Evolutionary conservation across 1,140 invertebrate genomes (phyloP), one percentile per base, ranked within the genome.

Genomic region (Megalopta genalis): DNA sequence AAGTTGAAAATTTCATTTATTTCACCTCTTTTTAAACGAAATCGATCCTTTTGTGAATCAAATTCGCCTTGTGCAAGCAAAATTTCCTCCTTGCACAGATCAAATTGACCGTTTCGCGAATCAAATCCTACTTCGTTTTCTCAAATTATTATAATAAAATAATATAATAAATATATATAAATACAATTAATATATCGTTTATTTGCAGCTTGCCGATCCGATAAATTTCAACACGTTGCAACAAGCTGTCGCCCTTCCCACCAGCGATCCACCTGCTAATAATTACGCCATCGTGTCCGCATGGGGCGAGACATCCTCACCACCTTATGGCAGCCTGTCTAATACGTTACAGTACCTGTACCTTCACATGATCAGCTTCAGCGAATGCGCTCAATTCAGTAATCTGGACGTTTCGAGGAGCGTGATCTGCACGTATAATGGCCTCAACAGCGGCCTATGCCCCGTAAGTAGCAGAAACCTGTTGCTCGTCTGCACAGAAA

Each of bases 201-300:
- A 42, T 54, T 63, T 69, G 9, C 46, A 86, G 84, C 57, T 86
- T 18, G 32, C n/a, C 1, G 21, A 14, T 0, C 57, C 64, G 7
- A 77, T 83, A 2, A 32, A 39, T 23, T 77, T 68, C 39, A 70
- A 74, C 27, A 18, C 23, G 12, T 2, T 16, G 0, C 52, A 62
- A 32, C 49, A 52, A 37, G 8, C 71, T 0, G 49, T 83, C 12
- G 0, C 66, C 7, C 27, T 86, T 18, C 66, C 81, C 4, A 68
- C 46, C 6, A 18, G 18, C 6, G 12, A 57, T 1, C 25, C 62
- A 21, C 54, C 42, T 1, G 70, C 1, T 14, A 54, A 59, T 14
- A 39, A 27, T 8, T 39, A 59, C 6, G 80, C 63, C 10, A 18
- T 68, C 0, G 57, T 84, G 8, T 37, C 62, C 52, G 80, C 71